Evolutionary conservation across 2,888 invertebrate genomes (phyloP).

Genomic region (Sycophila texana): DNA sequence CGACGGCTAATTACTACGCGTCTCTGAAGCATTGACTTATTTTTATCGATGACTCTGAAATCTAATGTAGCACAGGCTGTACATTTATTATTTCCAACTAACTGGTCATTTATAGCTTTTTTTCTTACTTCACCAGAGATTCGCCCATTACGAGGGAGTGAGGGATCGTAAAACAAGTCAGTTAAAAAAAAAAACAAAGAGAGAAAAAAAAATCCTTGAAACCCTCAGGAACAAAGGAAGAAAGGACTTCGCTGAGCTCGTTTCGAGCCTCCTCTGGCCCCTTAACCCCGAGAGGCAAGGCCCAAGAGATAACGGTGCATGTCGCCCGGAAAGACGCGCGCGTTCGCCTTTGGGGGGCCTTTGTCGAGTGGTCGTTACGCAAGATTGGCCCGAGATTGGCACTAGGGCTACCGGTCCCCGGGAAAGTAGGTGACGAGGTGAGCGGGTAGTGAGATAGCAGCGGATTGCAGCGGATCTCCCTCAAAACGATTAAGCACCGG

Average conservation of each 20-base stretch:
- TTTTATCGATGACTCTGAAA: constrained; percentile 18
- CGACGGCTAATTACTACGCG: neutral
- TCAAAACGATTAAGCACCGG: constrained; percentile 26
- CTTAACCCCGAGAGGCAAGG: constrained; percentile 31
- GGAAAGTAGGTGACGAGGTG: constrained; percentile 46
- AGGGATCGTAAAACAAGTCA: neutral
- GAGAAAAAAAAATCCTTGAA: neutral
- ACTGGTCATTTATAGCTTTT: neutral
- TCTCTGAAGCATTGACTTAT: constrained; percentile 16
- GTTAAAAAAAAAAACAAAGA: constrained; percentile 4
- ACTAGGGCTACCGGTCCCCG: constrained; percentile 48
- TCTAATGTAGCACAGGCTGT: neutral
- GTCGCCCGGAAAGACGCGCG: constrained; percentile 5
- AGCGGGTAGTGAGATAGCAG: constrained; percentile 1
- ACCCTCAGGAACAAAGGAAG: constrained; percentile 15
- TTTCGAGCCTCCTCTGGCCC: constrained; percentile 22
- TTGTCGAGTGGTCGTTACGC: constrained; percentile 50
- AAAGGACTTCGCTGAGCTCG: constrained; percentile 18
- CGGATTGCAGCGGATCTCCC: neutral
- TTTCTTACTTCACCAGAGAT: neutral
- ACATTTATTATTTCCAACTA: neutral
- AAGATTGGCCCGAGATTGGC: constrained; percentile 52
- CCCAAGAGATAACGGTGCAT: constrained; percentile 36
- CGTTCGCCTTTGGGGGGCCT: constrained; percentile 19
- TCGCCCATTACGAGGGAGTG: neutral